phyloP scores from a whole-genome alignment of 2,113 vertebrate genomes.

The Halcyon malimbica region DNA sequence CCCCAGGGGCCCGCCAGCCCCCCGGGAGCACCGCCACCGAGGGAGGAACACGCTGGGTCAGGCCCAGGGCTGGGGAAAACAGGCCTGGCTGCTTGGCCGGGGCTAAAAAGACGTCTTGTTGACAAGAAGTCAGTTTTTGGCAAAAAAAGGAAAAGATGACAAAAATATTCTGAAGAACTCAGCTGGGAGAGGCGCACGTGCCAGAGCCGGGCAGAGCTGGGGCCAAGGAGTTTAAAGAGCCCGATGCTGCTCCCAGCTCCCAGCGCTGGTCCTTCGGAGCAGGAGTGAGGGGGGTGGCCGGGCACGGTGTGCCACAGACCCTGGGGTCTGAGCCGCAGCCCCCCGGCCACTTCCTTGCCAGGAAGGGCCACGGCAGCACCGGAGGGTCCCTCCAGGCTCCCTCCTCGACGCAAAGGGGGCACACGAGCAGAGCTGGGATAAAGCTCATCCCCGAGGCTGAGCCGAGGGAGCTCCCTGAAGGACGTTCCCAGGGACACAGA shows the following conservation, averaged over 20 bases:
- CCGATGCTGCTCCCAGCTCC: background rate
- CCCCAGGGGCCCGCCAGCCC: rapidly evolving
- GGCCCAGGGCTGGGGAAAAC: background rate
- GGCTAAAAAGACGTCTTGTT: conserved; percentile 53
- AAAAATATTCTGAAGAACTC: conserved; percentile 47
- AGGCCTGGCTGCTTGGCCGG: background rate
- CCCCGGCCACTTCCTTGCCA: background rate
- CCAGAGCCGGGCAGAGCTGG: background rate
- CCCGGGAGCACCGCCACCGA: rapidly evolving
- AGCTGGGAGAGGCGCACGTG: background rate
- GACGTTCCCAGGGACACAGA: background rate
- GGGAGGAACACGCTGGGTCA: background rate
- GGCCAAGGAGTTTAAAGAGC: background rate
- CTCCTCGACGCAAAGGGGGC: too few species aligned
- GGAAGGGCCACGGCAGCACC: background rate
- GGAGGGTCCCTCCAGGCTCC: background rate
- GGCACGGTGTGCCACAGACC: background rate
- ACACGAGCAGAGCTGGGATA: too few species aligned
- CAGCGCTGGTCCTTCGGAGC: rapidly evolving
- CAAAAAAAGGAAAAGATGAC: conserved; percentile 56
- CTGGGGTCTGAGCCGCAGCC: background rate
- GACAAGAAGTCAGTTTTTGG: conserved; percentile 55
- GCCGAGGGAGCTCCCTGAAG: background rate
- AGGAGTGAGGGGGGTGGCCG: rapidly evolving
- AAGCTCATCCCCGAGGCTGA: background rate